A percentile compares a stretch with the other conserved stretches of the same genome.
Conservation (phyloP, 2,888 invertebrate species). For the Vesta saturnalis region DNA sequence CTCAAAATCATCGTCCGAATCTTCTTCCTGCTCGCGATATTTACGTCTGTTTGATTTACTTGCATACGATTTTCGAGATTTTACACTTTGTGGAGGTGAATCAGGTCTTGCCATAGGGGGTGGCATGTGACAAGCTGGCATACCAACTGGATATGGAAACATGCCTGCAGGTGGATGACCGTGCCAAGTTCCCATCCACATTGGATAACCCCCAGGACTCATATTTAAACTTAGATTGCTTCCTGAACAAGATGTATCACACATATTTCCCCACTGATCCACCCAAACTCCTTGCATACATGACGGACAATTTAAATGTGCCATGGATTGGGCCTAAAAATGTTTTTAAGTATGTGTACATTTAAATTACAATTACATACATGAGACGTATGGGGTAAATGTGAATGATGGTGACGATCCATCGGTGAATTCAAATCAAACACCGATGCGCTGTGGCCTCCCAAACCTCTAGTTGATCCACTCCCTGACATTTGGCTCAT, state of each 20-base stretch:
- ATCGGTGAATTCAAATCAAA: constrained; percentile 63
- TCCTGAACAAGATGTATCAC: constrained; percentile 58
- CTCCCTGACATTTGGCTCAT: constrained; percentile 57
- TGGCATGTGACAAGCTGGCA: constrained; percentile 61
- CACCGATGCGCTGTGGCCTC: constrained; percentile 64
- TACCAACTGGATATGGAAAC: constrained; percentile 54
- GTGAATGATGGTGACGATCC: constrained; percentile 53
- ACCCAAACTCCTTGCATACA: constrained; percentile 62
- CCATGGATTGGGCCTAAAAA: constrained; percentile 76
- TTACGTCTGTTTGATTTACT: constrained; percentile 65
- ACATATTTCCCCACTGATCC: constrained; percentile 57
- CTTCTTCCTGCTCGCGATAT: constrained; percentile 61
- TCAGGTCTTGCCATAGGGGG: constrained; percentile 72
- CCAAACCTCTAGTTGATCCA: constrained; percentile 47
- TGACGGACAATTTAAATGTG: constrained; percentile 71
- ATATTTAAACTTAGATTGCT: constrained; percentile 69
- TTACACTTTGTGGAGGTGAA: constrained; percentile 75
- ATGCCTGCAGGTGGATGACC: constrained; percentile 55
- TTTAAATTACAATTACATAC: constrained; percentile 56
- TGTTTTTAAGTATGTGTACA: background rate
- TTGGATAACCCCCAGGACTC: constrained; percentile 53
- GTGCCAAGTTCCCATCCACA: constrained; percentile 64
- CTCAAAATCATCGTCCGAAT: constrained; percentile 63
- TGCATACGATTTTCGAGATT: constrained; percentile 75
- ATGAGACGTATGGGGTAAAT: constrained; percentile 67